Base-by-base conservation (phyloP, 2,113 vertebrate species). In the Leucoraja erinaceus region DNA sequence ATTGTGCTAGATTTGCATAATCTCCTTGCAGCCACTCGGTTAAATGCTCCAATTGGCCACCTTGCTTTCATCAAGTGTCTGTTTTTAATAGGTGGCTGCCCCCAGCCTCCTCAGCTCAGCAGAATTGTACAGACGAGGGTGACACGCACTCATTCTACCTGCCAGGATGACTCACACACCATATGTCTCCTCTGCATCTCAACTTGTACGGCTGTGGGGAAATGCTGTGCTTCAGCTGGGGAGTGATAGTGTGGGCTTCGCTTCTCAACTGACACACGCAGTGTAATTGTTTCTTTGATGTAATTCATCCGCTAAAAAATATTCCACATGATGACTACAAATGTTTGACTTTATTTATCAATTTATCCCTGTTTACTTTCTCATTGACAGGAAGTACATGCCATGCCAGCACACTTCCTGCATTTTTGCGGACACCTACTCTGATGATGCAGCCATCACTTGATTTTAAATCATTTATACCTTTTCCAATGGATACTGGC, bases 401-500 rank as follows among this genome's bases (percentile, higher is more conserved):
- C 95, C 96, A 96, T 83, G 96, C 96, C 93, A 95, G 96, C 93
- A 93, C 97, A 66, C 96, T 99, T 94, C 97, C 98, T 12, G 95
- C 97, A 81, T 96, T 98, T 93, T 97, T 98, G 94, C 96, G 96
- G 93, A 95, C 97, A 93, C 96, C 97, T 81, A 96, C 97, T 25
- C 95, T 98, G 95, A 97, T 98, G 97, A 98, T 99, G 97, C 98
- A 98, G 94, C 97, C 97, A 93, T 95, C 97, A 6, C 94, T 98
- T 96, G 97, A 98, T 95, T 96, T 98, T 95, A 99, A 99, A 95
- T 97, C 97, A 0, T 99, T 98, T 95, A 95, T 98, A 96, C 94
- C 98, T 72, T 98, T 98, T 95, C 97, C 98, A n/a, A 95, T 98
- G 94, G 98, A 99, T 94, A 96, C 96, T 63, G 96, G 96, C 93